Percentiles rank a stretch among this genome's conserved stretches.
Conservation (phyloP, 2,797 vertebrate species). For the Amblyraja radiata region DNA sequence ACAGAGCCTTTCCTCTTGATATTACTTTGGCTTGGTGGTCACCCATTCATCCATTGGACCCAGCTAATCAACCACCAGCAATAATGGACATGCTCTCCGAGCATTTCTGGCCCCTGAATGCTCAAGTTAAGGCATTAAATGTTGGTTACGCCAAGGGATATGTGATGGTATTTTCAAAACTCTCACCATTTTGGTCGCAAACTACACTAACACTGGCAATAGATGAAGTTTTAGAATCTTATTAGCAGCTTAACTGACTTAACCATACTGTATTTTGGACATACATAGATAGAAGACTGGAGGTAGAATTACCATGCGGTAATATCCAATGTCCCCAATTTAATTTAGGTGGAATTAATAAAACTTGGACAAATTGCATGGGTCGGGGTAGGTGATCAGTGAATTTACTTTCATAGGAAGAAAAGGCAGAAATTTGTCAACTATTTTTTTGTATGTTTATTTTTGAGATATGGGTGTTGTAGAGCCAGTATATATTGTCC, state of each 20-base stretch:
- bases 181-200: not conserved
- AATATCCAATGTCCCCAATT: not conserved
- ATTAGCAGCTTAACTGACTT: not conserved
- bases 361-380: not conserved
- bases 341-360: not conserved
- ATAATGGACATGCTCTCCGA: not conserved
- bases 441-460: no score
- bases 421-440: not conserved
- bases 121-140: not conserved
- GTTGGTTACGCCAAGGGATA: not conserved
- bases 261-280: not conserved
- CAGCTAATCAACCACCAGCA: not conserved
- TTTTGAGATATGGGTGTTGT: no score
- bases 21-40: not conserved
- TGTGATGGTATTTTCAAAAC: not conserved
- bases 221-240: not conserved
- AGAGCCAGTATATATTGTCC: no score
- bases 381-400: not conserved
- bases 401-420: not conserved
- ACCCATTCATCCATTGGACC: not conserved
- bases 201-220: not conserved
- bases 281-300: not conserved
- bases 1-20: not conserved
- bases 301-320: not conserved
- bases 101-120: no score